Evolutionary conservation across 2,888 invertebrate genomes (phyloP).

Genomic region (Acronicta alni): DNA sequence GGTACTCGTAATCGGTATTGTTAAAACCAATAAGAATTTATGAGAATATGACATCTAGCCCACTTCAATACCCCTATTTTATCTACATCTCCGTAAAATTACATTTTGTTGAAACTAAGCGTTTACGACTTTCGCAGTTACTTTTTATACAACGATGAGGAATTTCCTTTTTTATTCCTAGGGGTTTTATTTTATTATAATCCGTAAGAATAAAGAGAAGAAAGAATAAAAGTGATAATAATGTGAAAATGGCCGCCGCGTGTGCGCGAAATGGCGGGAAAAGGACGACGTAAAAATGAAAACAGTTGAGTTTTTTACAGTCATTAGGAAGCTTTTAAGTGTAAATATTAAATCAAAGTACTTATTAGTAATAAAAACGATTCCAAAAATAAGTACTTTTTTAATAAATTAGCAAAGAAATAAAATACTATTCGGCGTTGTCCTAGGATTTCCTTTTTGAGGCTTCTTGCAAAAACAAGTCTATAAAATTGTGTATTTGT

Average conservation of each 20-base stretch:
- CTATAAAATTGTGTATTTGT: no score
- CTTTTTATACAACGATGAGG: slow-evolving; percentile 31
- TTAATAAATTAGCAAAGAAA: no score
- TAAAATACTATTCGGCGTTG: no score
- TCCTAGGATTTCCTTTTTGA: no score
- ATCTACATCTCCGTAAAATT: slow-evolving; percentile 32
- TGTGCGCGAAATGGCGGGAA: slow-evolving; percentile 39
- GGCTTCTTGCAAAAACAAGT: no score
- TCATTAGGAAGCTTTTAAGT: neutral
- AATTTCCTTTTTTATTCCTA: slow-evolving; percentile 34
- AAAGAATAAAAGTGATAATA: slow-evolving; percentile 45
- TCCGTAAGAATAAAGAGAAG: slow-evolving; percentile 25
- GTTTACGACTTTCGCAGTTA: slow-evolving; percentile 38
- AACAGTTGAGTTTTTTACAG: neutral
- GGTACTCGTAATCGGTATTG: no score
- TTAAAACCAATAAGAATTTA: slow-evolving; percentile 24
- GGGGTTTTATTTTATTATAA: slow-evolving; percentile 50
- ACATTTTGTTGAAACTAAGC: slow-evolving; percentile 26
- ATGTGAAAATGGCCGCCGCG: slow-evolving; percentile 30
- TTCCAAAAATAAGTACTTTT: no score
- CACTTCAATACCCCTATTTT: slow-evolving; percentile 27
- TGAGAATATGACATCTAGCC: slow-evolving; percentile 21
- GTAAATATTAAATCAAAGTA: neutral
- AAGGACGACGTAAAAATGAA: slow-evolving; percentile 6
- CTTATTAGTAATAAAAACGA: no score